Evolutionary conservation across 2,797 vertebrate genomes (phyloP).

Genomic region (Tadarida brasiliensis): DNA sequence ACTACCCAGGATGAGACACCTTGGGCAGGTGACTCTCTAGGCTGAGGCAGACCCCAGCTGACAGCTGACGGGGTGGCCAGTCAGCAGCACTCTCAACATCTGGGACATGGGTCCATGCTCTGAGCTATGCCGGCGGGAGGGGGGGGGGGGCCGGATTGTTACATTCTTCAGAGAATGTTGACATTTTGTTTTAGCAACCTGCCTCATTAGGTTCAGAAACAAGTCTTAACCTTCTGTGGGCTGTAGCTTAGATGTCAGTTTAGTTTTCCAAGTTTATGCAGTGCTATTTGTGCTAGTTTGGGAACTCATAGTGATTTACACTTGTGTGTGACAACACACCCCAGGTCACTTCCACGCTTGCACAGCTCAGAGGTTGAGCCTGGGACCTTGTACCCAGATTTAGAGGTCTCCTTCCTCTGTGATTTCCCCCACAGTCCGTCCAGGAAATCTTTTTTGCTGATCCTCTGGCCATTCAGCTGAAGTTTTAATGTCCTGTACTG

Average conservation of each 20-base stretch:
- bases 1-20: no score
- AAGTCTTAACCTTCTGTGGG: background rate
- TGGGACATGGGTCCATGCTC: background rate
- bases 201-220: background rate
- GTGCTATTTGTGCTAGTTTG: background rate
- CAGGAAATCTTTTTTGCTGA: background rate
- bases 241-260: background rate
- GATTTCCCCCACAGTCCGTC: background rate
- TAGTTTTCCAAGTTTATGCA: background rate
- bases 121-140: no score
- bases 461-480: background rate
- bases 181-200: slow-evolving; percentile 12
- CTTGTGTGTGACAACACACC: background rate
- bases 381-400: background rate
- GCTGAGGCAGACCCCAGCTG: background rate
- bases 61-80: background rate
- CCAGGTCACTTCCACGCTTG: background rate
- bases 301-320: background rate
- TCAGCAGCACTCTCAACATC: background rate
- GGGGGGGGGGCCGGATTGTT: background rate
- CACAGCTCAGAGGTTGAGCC: background rate
- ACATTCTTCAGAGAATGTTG: background rate
- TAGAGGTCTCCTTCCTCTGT: background rate
- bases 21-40: background rate
- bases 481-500: background rate